Conservation (phyloP, 1,140 invertebrate species). For the Tetraneura akinire region DNA sequence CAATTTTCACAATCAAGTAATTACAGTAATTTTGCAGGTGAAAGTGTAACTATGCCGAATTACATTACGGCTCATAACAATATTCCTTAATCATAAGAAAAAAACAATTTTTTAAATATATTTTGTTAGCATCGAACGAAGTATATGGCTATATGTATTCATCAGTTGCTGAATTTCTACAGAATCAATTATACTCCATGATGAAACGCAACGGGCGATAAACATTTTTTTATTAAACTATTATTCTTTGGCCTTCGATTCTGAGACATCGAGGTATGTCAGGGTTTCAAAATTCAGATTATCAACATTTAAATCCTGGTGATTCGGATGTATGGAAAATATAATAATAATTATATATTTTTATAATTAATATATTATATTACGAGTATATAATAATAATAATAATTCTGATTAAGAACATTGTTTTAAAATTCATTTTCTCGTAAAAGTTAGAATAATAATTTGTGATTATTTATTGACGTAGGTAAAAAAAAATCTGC, state of each 20-base stretch:
- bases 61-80: slow-evolving; percentile 37
- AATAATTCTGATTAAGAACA: too few species aligned
- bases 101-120: not conserved
- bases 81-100: not conserved
- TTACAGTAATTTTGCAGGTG: slow-evolving; percentile 40
- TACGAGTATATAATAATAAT: too few species aligned
- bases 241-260: not conserved
- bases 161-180: not conserved
- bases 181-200: not conserved
- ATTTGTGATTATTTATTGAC: too few species aligned
- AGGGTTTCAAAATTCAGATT: too few species aligned
- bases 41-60: slow-evolving; percentile 48
- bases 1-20: slow-evolving; percentile 42
- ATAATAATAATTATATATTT: too few species aligned
- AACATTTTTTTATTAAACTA: not conserved
- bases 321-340: not conserved
- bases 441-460: too few species aligned
- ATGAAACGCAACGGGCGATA: not conserved
- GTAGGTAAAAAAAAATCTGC: too few species aligned
- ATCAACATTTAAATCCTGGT: slow-evolving; percentile 7
- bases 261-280: too few species aligned
- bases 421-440: too few species aligned
- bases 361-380: too few species aligned
- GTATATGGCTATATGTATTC: too few species aligned
- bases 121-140: not conserved